Evolutionary conservation across 2,797 vertebrate species (phyloP).

Genomic region (Chelon auratus): DNA sequence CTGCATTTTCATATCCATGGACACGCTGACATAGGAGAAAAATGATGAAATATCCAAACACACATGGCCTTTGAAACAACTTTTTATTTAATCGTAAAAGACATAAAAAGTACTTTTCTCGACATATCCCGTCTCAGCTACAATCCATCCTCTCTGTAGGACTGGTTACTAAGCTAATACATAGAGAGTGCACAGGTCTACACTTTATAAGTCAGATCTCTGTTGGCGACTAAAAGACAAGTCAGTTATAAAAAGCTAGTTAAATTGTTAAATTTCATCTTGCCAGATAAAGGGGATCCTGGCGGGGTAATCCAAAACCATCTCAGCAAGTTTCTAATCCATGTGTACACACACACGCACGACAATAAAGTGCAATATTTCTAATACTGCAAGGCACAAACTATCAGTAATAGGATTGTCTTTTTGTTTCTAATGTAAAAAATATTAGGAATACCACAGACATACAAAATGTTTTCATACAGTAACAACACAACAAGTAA

Average conservation of each 20-base stretch:
- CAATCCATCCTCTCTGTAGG: constrained; percentile 39
- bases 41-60: neutral
- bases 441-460: constrained; percentile 62
- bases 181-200: constrained; percentile 4
- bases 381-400: constrained; percentile 87
- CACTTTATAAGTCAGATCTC: constrained; percentile 19
- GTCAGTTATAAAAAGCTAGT: constrained; percentile 25
- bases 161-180: constrained; percentile 22
- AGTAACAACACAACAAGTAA: constrained; percentile 84
- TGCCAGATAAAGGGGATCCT: constrained; percentile 40
- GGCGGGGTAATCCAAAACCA: constrained; percentile 21
- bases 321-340: constrained; percentile 47
- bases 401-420: constrained; percentile 75
- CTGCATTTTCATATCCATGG: neutral
- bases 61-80: constrained; percentile 45
- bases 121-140: constrained; percentile 40
- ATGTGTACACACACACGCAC: constrained; percentile 37
- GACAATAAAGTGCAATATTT: constrained; percentile 78
- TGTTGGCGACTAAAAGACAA: constrained; percentile 35
- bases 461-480: constrained; percentile 75
- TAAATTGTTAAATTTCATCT: neutral
- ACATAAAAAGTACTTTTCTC: constrained; percentile 45
- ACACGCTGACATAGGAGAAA: neutral
- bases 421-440: constrained; percentile 74
- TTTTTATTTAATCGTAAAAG: constrained; percentile 76